A percentile compares a stretch with the other conserved stretches of the same genome.
phyloP scores from a whole-genome alignment of 2,797 vertebrate species.

The Sebastes nivosus region DNA sequence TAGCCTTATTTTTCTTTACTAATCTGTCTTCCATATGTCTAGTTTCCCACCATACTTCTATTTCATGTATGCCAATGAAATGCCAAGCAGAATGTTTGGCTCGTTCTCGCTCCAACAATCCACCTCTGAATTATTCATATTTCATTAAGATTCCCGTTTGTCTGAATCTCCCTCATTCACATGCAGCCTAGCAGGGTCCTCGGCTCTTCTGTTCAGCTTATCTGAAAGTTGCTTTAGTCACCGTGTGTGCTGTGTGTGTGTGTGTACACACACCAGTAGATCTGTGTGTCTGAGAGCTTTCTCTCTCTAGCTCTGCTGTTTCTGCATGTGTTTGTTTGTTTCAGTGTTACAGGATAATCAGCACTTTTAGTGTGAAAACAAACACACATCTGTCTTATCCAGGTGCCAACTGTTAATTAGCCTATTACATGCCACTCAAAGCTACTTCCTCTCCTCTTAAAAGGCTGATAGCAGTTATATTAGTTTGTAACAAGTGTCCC shows the following conservation, averaged over 20 bases:
- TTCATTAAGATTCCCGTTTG: constrained; percentile 26
- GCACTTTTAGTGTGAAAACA: background rate
- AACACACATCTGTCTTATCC: background rate
- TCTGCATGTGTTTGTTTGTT: background rate
- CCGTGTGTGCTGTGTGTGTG: background rate
- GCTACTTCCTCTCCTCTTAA: background rate
- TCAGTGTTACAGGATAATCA: background rate
- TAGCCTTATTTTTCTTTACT: background rate
- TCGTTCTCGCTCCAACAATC: constrained; percentile 18
- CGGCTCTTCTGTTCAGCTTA: constrained; percentile 18
- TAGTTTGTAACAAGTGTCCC: background rate
- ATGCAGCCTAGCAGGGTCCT: constrained; percentile 19
- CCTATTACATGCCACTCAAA: background rate
- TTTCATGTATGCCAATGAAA: background rate
- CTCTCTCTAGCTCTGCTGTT: background rate
- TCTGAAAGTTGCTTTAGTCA: constrained; percentile 5
- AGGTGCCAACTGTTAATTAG: background rate
- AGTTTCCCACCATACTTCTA: background rate
- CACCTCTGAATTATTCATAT: constrained; percentile 51
- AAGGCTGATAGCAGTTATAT: background rate
- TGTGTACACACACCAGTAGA: background rate
- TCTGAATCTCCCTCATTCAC: constrained; percentile 13
- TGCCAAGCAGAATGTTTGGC: background rate
- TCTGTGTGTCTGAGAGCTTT: background rate
- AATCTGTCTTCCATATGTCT: background rate